Percentiles rank a stretch among this genome's conserved stretches.
These are phyloP conservation scores for Leuciscus waleckii DNA, from an alignment of 2,797 vertebrate species.

Conservation along the genomic window DNA sequence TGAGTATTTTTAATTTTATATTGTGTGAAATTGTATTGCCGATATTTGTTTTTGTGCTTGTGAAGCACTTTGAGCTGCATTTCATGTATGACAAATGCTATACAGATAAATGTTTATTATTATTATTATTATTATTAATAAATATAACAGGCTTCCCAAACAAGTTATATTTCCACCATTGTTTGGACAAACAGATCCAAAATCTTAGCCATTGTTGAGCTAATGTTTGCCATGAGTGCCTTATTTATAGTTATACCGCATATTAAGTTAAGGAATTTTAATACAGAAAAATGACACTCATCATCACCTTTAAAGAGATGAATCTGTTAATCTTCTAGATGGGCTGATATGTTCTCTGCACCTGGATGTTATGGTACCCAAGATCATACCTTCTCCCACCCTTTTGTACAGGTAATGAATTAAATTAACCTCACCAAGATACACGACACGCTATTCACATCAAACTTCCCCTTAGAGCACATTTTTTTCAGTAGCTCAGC, in stretches of 20 bases:
- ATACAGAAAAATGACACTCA: slow-evolving; percentile 5
- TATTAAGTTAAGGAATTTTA: background rate
- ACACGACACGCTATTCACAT: background rate
- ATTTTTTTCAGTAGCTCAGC: background rate
- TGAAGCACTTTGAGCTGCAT: background rate
- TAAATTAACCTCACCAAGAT: background rate
- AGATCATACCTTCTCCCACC: slow-evolving; percentile 84
- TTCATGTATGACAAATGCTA: background rate
- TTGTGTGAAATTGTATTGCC: background rate
- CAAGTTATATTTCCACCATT: background rate
- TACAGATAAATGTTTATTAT: background rate
- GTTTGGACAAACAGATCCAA: background rate
- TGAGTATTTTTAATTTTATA: background rate
- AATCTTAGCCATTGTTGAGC: background rate
- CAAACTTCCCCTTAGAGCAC: background rate
- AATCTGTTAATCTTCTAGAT: slow-evolving; percentile 74
- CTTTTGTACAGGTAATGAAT: slow-evolving; percentile 88
- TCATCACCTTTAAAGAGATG: background rate
- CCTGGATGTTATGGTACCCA: slow-evolving; percentile 75
- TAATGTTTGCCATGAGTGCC: background rate
- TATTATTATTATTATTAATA: background rate
- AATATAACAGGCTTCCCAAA: background rate
- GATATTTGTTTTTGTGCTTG: background rate
- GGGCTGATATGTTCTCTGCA: slow-evolving; percentile 87
- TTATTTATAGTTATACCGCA: background rate